Percentiles rank a stretch among this genome's conserved stretches.
Conservation (phyloP, 2,888 invertebrate species). For the Orchestes rusci region DNA sequence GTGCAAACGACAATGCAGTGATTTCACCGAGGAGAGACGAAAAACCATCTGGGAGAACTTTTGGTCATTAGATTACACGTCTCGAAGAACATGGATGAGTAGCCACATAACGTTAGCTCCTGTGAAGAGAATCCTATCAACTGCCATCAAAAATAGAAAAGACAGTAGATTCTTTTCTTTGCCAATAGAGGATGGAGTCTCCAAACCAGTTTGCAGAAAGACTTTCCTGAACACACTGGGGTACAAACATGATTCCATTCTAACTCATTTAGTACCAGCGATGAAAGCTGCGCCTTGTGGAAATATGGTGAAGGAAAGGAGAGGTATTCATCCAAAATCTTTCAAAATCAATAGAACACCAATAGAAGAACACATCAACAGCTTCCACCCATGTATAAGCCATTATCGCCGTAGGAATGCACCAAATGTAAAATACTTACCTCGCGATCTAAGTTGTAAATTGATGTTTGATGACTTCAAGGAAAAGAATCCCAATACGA, state of each 20-base stretch:
- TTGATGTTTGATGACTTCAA: not conserved
- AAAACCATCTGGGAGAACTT: not conserved
- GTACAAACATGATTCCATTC: constrained; percentile 20
- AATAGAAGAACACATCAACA: not conserved
- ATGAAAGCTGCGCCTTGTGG: constrained; percentile 10
- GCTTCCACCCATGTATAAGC: not conserved
- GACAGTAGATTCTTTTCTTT: not conserved
- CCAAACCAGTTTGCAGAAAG: constrained; percentile 7
- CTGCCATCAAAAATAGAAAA: not conserved
- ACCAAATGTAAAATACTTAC: not conserved
- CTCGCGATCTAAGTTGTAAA: not conserved
- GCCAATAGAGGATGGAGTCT: not conserved
- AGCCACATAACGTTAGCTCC: not conserved
- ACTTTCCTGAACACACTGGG: constrained; percentile 17
- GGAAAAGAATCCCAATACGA: not conserved
- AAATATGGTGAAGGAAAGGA: not conserved
- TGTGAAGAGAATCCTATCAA: not conserved
- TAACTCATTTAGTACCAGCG: constrained; percentile 15
- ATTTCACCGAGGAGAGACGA: not conserved
- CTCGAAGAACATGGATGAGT: not conserved
- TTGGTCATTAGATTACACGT: not conserved
- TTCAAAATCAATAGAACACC: not conserved
- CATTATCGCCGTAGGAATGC: not conserved
- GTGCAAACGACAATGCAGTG: not conserved
- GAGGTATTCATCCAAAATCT: not conserved